phyloP scores from a whole-genome alignment of 1,140 invertebrate species.

The Wiebesia pumilae region DNA sequence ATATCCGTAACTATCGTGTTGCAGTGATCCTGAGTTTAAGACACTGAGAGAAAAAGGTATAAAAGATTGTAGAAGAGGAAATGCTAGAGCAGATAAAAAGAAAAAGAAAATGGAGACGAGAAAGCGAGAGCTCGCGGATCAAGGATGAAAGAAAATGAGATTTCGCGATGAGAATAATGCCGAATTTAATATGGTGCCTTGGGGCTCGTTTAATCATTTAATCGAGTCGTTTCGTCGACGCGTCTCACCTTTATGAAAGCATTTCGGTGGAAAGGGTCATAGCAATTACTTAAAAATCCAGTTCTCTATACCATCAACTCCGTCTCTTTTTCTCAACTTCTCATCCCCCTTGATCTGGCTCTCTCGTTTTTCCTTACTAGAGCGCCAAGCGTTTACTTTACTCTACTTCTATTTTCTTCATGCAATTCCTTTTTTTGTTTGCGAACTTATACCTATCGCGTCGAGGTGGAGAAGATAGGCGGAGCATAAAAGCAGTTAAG shows the following conservation, averaged over 20 bases:
- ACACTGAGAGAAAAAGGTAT: neutral
- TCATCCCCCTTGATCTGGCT: slow-evolving; percentile 37
- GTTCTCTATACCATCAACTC: slow-evolving; percentile 15
- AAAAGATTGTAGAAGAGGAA: neutral
- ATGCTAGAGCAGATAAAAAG: neutral
- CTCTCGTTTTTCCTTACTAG: neutral
- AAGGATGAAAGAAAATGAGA: slow-evolving; percentile 48
- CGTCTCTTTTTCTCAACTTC: slow-evolving; percentile 24
- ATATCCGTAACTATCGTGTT: neutral
- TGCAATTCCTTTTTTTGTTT: slow-evolving; percentile 26
- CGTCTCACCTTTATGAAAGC: slow-evolving; percentile 58
- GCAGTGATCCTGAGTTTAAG: neutral
- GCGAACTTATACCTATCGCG: slow-evolving; percentile 10
- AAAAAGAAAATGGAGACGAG: slow-evolving; percentile 20
- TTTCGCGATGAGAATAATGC: slow-evolving; percentile 57
- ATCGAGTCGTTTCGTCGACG: slow-evolving; percentile 59
- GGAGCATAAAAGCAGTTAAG: slow-evolving; percentile 11
- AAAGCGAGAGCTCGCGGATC: slow-evolving; percentile 47
- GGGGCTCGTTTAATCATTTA: slow-evolving; percentile 65
- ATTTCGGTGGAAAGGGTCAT: slow-evolving; percentile 53
- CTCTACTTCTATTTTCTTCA: slow-evolving; percentile 14
- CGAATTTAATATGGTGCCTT: slow-evolving; percentile 61
- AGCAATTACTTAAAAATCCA: slow-evolving; percentile 64
- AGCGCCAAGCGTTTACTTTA: neutral
- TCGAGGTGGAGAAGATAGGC: slow-evolving; percentile 18